Evolutionary conservation across 2,888 invertebrate genomes (phyloP).

Genomic region (Agrochola circellaris): DNA sequence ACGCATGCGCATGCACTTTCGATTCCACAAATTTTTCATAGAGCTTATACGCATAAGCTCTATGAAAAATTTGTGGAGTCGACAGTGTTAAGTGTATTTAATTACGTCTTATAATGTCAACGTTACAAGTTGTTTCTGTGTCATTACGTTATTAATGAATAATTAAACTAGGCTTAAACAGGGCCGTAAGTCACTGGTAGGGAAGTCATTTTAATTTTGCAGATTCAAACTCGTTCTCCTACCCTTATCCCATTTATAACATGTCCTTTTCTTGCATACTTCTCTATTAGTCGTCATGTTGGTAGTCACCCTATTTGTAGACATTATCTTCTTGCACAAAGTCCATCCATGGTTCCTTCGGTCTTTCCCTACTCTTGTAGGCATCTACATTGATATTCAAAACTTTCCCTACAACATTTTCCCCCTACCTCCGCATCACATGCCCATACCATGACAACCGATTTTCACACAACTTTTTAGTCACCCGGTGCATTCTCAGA

Average conservation of each 20-base stretch:
- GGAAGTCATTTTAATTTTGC: neutral
- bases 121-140: too few species aligned
- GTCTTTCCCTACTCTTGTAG: neutral
- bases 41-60: too few species aligned
- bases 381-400: neutral
- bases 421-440: neutral
- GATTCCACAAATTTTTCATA: too few species aligned
- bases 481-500: neutral
- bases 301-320: neutral
- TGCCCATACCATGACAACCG: neutral
- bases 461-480: neutral
- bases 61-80: too few species aligned
- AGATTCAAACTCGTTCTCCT: neutral
- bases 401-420: neutral
- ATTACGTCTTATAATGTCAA: neutral
- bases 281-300: neutral
- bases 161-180: neutral
- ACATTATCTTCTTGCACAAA: neutral
- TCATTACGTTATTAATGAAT: neutral
- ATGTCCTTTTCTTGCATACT: neutral
- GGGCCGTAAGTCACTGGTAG: neutral
- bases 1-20: too few species aligned
- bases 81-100: neutral
- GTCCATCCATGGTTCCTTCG: neutral
- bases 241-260: neutral